Evolutionary conservation across 1,140 invertebrate species (phyloP).

Genomic region (Calephelis virginiensis): DNA sequence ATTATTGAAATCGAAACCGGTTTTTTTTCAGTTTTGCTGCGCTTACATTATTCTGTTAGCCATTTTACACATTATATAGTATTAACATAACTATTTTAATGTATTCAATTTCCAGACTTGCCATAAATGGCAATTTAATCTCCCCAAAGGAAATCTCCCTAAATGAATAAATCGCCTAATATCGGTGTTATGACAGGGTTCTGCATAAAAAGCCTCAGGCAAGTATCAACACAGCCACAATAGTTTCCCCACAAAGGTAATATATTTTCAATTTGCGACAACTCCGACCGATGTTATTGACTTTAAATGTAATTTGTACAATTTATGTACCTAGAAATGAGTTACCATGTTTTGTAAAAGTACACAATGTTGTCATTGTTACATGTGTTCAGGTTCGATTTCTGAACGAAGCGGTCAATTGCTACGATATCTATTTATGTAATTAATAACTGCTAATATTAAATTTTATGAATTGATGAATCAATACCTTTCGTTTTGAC

Average conservation of each 20-base stretch:
- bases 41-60: no score
- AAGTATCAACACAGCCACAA: conserved; percentile 48
- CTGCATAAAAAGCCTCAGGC: conserved; percentile 49
- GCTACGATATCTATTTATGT: no score
- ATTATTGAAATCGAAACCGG: no score
- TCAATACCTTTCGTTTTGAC: no score
- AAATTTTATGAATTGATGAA: no score
- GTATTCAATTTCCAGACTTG: no score
- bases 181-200: conserved; percentile 65
- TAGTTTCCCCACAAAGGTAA: conserved; percentile 54
- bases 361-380: no score
- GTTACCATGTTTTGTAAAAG: not conserved
- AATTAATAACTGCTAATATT: no score
- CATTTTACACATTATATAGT: no score
- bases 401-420: no score
- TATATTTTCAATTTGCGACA: conserved; percentile 74
- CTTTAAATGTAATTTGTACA: conserved; percentile 58
- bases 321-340: conserved; percentile 17
- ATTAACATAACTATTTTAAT: not conserved
- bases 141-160: conserved; percentile 4
- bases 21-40: no score
- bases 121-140: conserved; percentile 8
- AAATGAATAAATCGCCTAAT: conserved; percentile 30
- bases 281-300: conserved; percentile 55
- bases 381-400: no score